Evolutionary conservation across 2,888 invertebrate genomes (phyloP), one percentile per base, ranked within the genome.

Genomic region (Quadroppia sp.): DNA sequence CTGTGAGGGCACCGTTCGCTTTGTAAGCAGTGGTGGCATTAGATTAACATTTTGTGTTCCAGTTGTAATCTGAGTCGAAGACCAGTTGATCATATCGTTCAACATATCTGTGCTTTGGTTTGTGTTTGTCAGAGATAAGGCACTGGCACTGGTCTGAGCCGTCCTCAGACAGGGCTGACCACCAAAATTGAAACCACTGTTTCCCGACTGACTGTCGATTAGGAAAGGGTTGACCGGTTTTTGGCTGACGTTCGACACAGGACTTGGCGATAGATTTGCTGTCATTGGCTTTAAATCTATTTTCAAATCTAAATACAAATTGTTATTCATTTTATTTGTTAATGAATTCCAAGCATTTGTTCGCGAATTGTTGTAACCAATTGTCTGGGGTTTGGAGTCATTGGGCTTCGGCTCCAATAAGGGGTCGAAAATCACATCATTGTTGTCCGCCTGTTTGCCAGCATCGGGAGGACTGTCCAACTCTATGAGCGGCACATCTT

Each of bases 401-500:
- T 20, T 61, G 17, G 61, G 30, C 32, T 71, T 74, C 25, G 25
- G 30, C n/a, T 74, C 74, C 7, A 70, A 28, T 20, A 76, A 30
- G 13, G 76, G 76, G 69, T 76, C 76, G 50, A 76, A 76, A 13
- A 74, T 61, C 2, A 74, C 23, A 30, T 1, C 67, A 17, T 64
- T n/a, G 17, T 17, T 23, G 15, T 50, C 28, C 42, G 71, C 74
- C 25, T 25, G 3, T 53, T 13, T 11, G 11, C 9, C 25, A 50
- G 17, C 50, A 20, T 74, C 56, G 11, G 76, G 76, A 20, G 76
- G 72, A 32, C 74, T 71, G 32, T 76, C 76, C 28, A 76, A 71
- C 30, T 74, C 67, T 20, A 76, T 76, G 11, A 75, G 50, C 40
- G 70, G 25, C 42, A 42, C 64, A 20, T 61, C 64, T 71, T 59